Percentiles rank a stretch among this genome's conserved stretches.
Conservation (phyloP, 2,113 vertebrate species). For the Trichechus manatus region DNA sequence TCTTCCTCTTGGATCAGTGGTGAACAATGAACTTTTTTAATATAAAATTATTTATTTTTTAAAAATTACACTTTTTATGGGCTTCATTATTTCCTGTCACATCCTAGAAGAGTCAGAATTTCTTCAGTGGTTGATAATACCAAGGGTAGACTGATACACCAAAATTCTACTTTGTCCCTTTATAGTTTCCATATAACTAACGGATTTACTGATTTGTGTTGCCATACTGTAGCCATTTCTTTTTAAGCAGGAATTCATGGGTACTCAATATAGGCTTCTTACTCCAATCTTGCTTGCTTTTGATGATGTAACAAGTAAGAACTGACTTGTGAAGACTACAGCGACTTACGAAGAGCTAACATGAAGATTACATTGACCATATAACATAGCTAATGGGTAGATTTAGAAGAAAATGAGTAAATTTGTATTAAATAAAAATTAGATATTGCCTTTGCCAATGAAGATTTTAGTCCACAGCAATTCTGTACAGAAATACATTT, state of each 20-base stretch:
- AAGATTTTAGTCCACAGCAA: constrained; percentile 34
- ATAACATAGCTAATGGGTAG: background rate
- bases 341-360: background rate
- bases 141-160: background rate
- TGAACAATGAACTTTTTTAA: constrained; percentile 10
- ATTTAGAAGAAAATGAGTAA: background rate
- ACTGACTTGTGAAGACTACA: background rate
- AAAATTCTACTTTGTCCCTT: background rate
- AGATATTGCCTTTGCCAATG: background rate
- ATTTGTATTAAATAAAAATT: constrained; percentile 57
- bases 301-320: background rate
- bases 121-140: background rate
- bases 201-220: background rate
- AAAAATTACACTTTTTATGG: constrained; percentile 55
- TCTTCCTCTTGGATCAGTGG: constrained; percentile 39
- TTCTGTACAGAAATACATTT: background rate
- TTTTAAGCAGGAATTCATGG: background rate
- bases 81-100: constrained; percentile 6
- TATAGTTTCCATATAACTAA: background rate
- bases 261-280: background rate
- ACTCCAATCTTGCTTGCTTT: constrained; percentile 49
- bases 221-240: background rate
- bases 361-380: background rate
- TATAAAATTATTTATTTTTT: constrained; percentile 42
- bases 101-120: constrained; percentile 1